These are phyloP conservation scores for Eulemur rubriventer DNA, from an alignment of 2,797 vertebrate species.

Conservation along the genomic window DNA sequence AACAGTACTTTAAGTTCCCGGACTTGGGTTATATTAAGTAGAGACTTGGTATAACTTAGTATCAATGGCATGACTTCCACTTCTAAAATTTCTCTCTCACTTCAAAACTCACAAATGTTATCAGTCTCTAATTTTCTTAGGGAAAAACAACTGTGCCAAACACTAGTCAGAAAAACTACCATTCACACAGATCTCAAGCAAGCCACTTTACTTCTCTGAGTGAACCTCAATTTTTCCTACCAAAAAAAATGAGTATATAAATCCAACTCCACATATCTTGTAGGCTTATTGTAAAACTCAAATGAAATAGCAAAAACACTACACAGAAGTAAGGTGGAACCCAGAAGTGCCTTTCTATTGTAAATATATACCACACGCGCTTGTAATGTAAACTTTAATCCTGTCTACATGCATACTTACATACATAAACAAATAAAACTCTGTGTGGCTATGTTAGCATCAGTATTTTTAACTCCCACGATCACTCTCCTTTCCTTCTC, in stretches of 20 bases:
- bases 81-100: background rate
- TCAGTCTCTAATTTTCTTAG: background rate
- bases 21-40: background rate
- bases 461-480: background rate
- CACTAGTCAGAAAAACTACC: background rate
- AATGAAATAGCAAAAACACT: background rate
- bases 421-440: background rate
- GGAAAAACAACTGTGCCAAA: background rate
- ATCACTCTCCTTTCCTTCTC: background rate
- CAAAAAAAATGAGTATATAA: background rate
- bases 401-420: background rate
- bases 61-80: background rate
- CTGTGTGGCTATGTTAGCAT: background rate
- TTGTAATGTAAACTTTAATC: background rate
- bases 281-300: background rate
- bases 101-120: slow-evolving; percentile 21
- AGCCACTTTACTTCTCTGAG: background rate
- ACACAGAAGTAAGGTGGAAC: background rate
- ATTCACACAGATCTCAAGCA: background rate
- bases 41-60: background rate
- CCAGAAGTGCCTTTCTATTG: background rate
- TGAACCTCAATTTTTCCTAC: background rate
- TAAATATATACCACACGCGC: background rate
- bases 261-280: background rate
- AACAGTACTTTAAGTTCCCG: background rate